Conservation (phyloP, 1,140 invertebrate species). For the Lordiphosa collinella region DNA sequence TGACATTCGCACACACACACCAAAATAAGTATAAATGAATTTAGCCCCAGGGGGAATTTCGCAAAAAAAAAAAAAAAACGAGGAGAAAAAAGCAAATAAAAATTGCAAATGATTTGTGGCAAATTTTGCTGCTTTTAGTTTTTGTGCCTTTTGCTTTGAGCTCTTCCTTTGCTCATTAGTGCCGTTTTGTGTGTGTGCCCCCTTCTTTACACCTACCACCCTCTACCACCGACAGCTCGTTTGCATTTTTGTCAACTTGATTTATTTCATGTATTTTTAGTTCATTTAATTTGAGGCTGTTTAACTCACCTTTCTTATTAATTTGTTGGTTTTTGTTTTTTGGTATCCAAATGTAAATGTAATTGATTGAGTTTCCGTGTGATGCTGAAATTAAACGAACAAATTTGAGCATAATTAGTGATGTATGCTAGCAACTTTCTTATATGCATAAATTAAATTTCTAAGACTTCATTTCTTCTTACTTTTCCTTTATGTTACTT, state of each 20-base stretch:
- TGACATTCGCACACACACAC: slow-evolving; percentile 63
- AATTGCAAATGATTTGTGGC: slow-evolving; percentile 75
- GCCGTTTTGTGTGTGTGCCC: slow-evolving; percentile 47
- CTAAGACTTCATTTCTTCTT: no score
- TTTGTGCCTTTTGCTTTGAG: slow-evolving; percentile 53
- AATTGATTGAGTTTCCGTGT: no score
- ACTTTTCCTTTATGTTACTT: no score
- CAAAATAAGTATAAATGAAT: slow-evolving; percentile 61
- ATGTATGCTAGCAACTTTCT: no score
- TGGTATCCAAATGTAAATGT: no score
- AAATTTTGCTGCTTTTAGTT: slow-evolving; percentile 65
- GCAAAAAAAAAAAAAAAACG: slow-evolving; percentile 43
- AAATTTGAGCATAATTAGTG: no score
- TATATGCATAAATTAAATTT: no score
- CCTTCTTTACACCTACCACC: slow-evolving; percentile 4
- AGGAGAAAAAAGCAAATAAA: slow-evolving; percentile 40
- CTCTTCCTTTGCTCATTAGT: slow-evolving; percentile 63
- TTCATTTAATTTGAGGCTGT: slow-evolving; percentile 14
- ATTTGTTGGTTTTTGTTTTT: slow-evolving; percentile 3
- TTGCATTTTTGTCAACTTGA: slow-evolving; percentile 70
- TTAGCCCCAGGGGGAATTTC: slow-evolving; percentile 69
- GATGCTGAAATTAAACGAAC: no score
- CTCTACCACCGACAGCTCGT: slow-evolving; percentile 11
- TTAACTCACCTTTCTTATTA: no score
- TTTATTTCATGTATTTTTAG: slow-evolving; percentile 36